These are phyloP conservation scores for Arizona elegans DNA, from an alignment of 2,113 vertebrate genomes.

Conservation along the genomic window DNA sequence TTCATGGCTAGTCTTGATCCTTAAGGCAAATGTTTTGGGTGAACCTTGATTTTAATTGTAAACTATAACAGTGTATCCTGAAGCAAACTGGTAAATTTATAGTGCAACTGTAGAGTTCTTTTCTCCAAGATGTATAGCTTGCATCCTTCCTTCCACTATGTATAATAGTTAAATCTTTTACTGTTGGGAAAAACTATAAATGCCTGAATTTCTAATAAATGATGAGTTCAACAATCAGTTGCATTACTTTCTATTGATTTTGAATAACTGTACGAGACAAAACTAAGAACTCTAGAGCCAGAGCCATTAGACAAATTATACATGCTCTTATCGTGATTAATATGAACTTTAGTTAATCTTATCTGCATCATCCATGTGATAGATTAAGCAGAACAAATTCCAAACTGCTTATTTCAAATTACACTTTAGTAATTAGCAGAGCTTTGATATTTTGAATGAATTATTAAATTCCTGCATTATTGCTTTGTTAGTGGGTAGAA, in stretches of 20 bases:
- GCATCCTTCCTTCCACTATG: slow-evolving; percentile 66
- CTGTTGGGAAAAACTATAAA: slow-evolving; percentile 64
- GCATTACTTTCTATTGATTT: slow-evolving; percentile 23
- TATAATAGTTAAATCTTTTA: slow-evolving; percentile 67
- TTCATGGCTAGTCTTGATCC: slow-evolving; percentile 69
- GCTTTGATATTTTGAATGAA: not conserved
- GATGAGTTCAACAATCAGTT: slow-evolving; percentile 65
- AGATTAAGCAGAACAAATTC: not conserved
- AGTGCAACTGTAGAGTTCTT: slow-evolving; percentile 62
- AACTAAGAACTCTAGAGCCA: not conserved
- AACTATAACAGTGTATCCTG: slow-evolving; percentile 73
- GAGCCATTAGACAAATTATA: not conserved
- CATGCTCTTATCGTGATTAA: not conserved
- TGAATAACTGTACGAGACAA: not conserved
- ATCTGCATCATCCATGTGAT: not conserved
- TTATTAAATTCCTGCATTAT: not conserved
- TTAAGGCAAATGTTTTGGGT: slow-evolving; percentile 71
- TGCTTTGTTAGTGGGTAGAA: not conserved
- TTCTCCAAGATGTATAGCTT: slow-evolving; percentile 59
- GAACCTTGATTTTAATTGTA: slow-evolving; percentile 73
- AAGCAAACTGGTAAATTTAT: slow-evolving; percentile 67
- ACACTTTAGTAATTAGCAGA: not conserved
- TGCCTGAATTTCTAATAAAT: slow-evolving; percentile 73
- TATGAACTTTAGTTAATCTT: not conserved
- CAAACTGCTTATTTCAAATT: not conserved